Conservation (phyloP, 2,113 vertebrate species). For the Microtus richardsoni region DNA sequence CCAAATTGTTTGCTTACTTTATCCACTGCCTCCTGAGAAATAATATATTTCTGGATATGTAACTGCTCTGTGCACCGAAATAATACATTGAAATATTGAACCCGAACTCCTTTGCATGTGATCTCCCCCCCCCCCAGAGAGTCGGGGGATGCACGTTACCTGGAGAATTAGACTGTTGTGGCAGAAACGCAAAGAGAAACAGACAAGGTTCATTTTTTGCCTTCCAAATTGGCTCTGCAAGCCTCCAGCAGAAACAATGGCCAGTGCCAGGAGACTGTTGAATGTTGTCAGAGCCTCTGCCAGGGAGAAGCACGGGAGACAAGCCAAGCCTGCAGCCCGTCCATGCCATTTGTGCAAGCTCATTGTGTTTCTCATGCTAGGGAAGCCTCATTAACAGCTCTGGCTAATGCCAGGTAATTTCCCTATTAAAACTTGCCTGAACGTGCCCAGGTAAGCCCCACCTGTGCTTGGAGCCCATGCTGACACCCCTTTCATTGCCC, state of each 20-base stretch:
- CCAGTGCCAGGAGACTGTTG: background rate
- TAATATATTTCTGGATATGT: background rate
- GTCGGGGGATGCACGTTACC: background rate
- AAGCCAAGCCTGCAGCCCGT: slow-evolving; percentile 14
- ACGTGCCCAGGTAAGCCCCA: background rate
- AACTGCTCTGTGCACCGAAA: background rate
- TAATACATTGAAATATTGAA: background rate
- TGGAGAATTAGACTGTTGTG: slow-evolving; percentile 41
- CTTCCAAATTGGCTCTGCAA: slow-evolving; percentile 65
- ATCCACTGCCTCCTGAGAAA: background rate
- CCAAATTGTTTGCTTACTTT: background rate
- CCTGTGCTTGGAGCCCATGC: background rate
- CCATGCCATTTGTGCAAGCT: slow-evolving; percentile 7
- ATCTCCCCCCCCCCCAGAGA: background rate
- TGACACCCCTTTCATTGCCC: background rate
- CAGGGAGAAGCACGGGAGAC: background rate
- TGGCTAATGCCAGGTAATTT: slow-evolving; percentile 34
- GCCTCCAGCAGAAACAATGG: slow-evolving; percentile 11
- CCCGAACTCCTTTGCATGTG: background rate
- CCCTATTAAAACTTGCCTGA: slow-evolving; percentile 11
- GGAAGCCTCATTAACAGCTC: slow-evolving; percentile 42
- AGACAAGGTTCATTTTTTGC: slow-evolving; percentile 52
- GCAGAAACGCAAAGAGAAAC: slow-evolving; percentile 50
- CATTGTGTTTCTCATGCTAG: background rate
- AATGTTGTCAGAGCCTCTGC: background rate